Conservation (phyloP, 1,140 invertebrate species). For the Brachionus asplanchnoidis region DNA sequence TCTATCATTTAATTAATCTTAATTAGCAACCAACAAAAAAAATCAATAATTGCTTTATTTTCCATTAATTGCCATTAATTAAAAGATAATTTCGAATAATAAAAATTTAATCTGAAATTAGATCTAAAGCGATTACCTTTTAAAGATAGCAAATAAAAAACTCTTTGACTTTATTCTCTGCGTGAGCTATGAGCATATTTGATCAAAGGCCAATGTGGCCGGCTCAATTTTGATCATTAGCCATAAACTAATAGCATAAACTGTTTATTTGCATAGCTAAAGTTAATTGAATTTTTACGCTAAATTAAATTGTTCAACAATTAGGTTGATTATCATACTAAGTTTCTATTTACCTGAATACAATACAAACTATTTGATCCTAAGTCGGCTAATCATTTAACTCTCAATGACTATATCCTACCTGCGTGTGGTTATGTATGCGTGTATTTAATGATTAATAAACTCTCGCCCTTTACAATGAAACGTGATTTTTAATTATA, state of each 20-base stretch:
- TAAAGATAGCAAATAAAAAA: not conserved
- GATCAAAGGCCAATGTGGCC: not conserved
- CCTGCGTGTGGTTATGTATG: slow-evolving; percentile 27
- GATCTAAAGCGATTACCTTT: not conserved
- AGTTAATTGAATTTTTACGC: slow-evolving; percentile 12
- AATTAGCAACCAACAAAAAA: not conserved
- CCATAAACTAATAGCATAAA: not conserved
- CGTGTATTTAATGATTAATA: not conserved
- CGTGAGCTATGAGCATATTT: not conserved
- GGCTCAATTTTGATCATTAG: not conserved
- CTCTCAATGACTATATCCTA: not conserved
- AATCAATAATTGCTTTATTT: slow-evolving; percentile 26
- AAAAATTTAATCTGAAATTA: not conserved
- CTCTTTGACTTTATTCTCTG: not conserved
- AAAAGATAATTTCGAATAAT: not conserved
- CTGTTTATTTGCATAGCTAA: not conserved
- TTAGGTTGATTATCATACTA: slow-evolving; percentile 6
- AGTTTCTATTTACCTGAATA: not conserved
- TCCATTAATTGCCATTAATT: slow-evolving; percentile 8
- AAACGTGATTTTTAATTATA: slow-evolving; percentile 35
- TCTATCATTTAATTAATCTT: not conserved
- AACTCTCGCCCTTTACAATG: not conserved
- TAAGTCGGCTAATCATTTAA: not conserved
- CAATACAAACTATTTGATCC: slow-evolving; percentile 18
- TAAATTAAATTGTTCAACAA: slow-evolving; percentile 21